Base-by-base conservation (phyloP, 1,140 invertebrate genomes). In the Scaptomyza montana region DNA sequence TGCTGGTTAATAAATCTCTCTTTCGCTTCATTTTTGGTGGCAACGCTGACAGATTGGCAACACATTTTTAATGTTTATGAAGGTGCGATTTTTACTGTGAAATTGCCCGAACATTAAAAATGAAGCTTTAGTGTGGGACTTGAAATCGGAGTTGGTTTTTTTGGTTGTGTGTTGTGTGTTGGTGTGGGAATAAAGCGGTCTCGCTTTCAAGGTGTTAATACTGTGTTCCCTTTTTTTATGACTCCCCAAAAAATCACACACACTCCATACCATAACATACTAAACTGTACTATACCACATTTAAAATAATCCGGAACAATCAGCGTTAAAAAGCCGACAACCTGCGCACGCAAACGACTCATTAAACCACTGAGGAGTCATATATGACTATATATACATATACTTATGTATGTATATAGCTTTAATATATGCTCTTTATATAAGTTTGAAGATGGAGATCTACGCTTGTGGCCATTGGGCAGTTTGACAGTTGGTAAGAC, bases 291-390 rank as follows among this genome's bases (percentile, higher is more conserved):
- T 25, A 5, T 33, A 7, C 30, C 30, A n/a, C 41, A 41, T 10
- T 12, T 4, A 43, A 47, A 41, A 47, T 86, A 89, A 79, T 82
- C 84, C 76, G 67, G 55, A 53, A 67, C 69, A 74, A 87, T 78
- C 78, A 78, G 51, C 59, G 57, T 55, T 65, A 53, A 87, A 79
- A 89, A 56, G 84, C 79, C 77, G 80, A 79, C 73, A 77, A 69
- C 43, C 69, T 76, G 60, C 61, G 59, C 54, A 74, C 62, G 74
- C 74, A 76, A 76, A 49, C 69, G 63, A 63, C 57, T 62, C 74
- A 76, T 76, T 82, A 64, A 87, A 53, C 30, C 19, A 19, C 33
- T 8, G 7, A 9, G 59, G 54, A 45, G 66, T 49, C 12, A 47
- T 59, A 13, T 12, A 13, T 64, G 30, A 25, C 21, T 25, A 25